A percentile compares a stretch with the other conserved stretches of the same genome.
These are phyloP conservation scores for Sporophila hypoxantha DNA, from an alignment of 2,113 vertebrate species.

Conservation along the genomic window DNA sequence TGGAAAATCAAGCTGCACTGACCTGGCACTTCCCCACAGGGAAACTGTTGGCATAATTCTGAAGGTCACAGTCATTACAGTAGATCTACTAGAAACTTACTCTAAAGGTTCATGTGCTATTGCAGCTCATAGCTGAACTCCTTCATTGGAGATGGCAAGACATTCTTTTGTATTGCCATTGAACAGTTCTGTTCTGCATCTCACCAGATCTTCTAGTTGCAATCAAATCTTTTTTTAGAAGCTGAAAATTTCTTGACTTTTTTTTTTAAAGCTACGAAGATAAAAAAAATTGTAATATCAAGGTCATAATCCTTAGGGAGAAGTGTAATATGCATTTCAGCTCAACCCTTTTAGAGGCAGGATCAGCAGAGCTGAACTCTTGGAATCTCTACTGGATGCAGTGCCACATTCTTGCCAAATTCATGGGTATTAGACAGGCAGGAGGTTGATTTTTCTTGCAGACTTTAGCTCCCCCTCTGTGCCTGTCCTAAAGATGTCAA, in stretches of 20 bases:
- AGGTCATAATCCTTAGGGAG: not conserved
- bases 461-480: not conserved
- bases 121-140: not conserved
- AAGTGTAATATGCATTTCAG: not conserved
- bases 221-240: not conserved
- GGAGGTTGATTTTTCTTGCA: not conserved
- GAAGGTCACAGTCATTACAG: slow-evolving; percentile 58
- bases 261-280: not conserved
- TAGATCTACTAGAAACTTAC: slow-evolving; percentile 46
- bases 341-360: not conserved
- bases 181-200: not conserved
- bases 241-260: not conserved
- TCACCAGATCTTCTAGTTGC: not conserved
- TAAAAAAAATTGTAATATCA: not conserved
- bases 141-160: not conserved
- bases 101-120: slow-evolving; percentile 39
- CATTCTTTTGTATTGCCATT: not conserved
- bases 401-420: not conserved
- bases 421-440: not conserved
- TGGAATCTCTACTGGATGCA: not conserved
- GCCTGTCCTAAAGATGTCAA: not conserved
- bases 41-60: slow-evolving; percentile 48
- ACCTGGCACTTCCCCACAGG: slow-evolving; percentile 41
- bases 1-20: slow-evolving; percentile 16
- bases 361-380: not conserved